phyloP scores from a whole-genome alignment of 2,888 invertebrate species.

The Eilema griseolum region DNA sequence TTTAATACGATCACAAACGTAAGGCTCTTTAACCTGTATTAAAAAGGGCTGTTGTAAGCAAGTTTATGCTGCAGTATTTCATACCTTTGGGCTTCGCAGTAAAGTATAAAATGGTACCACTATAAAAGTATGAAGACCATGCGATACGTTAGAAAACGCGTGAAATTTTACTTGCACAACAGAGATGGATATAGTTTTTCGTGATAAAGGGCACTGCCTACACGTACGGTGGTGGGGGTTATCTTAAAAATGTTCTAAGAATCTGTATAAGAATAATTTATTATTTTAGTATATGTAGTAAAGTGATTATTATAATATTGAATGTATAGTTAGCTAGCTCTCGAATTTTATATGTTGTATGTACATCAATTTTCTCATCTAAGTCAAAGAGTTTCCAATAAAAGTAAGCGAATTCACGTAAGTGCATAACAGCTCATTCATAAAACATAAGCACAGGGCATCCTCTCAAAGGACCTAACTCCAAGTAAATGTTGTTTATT shows the following conservation, averaged over 20 bases:
- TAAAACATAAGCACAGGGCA: slow-evolving; percentile 80
- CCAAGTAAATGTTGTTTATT: slow-evolving; percentile 85
- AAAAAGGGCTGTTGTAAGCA: slow-evolving; percentile 54
- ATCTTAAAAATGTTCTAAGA: slow-evolving; percentile 80
- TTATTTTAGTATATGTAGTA: slow-evolving; percentile 43
- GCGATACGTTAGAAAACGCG: slow-evolving; percentile 70
- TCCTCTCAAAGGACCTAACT: slow-evolving; percentile 83
- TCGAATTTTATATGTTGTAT: not conserved
- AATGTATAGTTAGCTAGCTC: slow-evolving; percentile 10
- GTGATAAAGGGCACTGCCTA: slow-evolving; percentile 84
- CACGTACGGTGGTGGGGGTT: slow-evolving; percentile 78
- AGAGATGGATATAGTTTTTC: slow-evolving; percentile 81
- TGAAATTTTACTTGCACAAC: slow-evolving; percentile 78
- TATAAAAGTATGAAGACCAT: slow-evolving; percentile 65
- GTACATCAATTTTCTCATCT: slow-evolving; percentile 17
- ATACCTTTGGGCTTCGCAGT: slow-evolving; percentile 35
- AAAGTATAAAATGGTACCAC: slow-evolving; percentile 52
- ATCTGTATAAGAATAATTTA: slow-evolving; percentile 63
- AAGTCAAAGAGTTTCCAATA: slow-evolving; percentile 38
- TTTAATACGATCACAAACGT: slow-evolving; percentile 24
- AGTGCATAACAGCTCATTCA: slow-evolving; percentile 82
- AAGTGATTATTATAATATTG: slow-evolving; percentile 35
- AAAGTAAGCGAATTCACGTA: slow-evolving; percentile 56
- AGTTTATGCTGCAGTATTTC: slow-evolving; percentile 38
- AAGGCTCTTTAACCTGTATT: slow-evolving; percentile 32